These are phyloP conservation scores for Apamea monoglypha DNA, from an alignment of 2,888 invertebrate genomes.

Conservation along the genomic window DNA sequence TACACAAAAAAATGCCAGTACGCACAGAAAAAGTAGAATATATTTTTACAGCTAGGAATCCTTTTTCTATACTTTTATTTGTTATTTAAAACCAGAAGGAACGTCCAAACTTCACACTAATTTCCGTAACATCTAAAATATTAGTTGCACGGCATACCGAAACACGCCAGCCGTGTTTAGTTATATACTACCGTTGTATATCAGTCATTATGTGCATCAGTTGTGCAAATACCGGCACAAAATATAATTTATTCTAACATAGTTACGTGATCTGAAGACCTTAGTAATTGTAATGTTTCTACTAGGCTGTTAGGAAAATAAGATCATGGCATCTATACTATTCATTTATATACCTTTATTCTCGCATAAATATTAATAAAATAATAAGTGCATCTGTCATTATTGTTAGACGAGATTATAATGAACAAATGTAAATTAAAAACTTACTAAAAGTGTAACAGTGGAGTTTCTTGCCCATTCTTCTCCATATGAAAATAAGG, in stretches of 20 bases:
- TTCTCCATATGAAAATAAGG: no score
- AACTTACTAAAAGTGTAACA: no score
- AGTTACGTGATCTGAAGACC: background rate
- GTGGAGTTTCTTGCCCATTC: no score
- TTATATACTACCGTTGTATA: conserved; percentile 10
- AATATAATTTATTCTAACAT: background rate
- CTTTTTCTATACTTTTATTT: no score
- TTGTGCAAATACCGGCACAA: conserved; percentile 27
- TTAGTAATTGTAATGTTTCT: background rate
- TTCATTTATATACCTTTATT: no score
- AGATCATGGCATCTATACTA: no score
- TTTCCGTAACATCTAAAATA: background rate
- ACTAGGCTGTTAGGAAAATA: background rate
- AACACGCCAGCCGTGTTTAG: conserved; percentile 3
- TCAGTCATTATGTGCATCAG: conserved; percentile 21
- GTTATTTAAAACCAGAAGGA: background rate
- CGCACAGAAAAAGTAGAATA: background rate
- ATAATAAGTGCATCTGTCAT: no score
- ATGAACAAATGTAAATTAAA: no score
- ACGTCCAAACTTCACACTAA: background rate
- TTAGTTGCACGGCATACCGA: background rate
- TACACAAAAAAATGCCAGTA: no score
- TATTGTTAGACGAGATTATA: no score
- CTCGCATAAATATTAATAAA: no score
- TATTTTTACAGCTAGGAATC: background rate